These are phyloP conservation scores for Acromyrmex echinatior DNA, from an alignment of 1,140 invertebrate species.

Conservation along the genomic window DNA sequence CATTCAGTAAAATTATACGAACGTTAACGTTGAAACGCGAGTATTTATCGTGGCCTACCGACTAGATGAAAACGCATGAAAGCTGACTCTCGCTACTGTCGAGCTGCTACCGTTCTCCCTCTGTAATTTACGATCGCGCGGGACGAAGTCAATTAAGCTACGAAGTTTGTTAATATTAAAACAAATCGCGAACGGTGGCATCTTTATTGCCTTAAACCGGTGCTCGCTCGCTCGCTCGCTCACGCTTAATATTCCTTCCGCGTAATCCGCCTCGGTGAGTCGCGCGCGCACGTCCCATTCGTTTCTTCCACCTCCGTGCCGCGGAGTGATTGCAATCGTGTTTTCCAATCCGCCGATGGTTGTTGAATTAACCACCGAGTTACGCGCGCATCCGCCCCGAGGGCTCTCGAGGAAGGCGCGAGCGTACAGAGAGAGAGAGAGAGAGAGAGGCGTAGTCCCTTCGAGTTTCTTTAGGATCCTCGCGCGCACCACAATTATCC, in stretches of 20 bases:
- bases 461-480: constrained; percentile 55
- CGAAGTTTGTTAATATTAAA: constrained; percentile 64
- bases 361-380: constrained; percentile 69
- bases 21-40: background rate
- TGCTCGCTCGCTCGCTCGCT: constrained; percentile 17
- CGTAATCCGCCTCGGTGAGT: constrained; percentile 46
- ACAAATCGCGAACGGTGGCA: constrained; percentile 54
- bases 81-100: constrained; percentile 14
- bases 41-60: constrained; percentile 6
- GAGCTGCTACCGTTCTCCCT: constrained; percentile 36
- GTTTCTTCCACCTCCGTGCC: constrained; percentile 2
- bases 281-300: constrained; percentile 49
- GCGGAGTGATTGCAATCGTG: constrained; percentile 61
- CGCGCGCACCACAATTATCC: constrained; percentile 75
- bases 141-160: constrained; percentile 55
- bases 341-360: constrained; percentile 58
- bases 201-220: constrained; percentile 50
- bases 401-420: constrained; percentile 33
- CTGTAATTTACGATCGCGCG: constrained; percentile 52
- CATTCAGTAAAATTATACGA: background rate
- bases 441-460: constrained; percentile 52
- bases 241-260: constrained; percentile 55
- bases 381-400: constrained; percentile 67
- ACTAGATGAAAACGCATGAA: constrained; percentile 35
- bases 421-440: constrained; percentile 43